Evolutionary conservation across 2,113 vertebrate genomes (phyloP), one percentile per base, ranked within the genome.

Genomic region (Coregonus clupeaformis): DNA sequence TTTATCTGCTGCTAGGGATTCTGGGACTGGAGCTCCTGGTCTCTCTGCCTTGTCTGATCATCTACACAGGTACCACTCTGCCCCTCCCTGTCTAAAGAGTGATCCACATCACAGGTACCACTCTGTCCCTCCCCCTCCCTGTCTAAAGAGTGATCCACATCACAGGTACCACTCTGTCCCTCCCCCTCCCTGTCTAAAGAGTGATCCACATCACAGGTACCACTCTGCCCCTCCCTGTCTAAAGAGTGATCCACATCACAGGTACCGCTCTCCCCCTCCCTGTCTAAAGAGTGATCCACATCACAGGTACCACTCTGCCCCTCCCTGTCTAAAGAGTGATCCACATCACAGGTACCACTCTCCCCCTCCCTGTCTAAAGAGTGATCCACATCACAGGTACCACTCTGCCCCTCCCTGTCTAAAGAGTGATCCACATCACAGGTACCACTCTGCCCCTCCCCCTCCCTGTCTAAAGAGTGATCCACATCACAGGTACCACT

Each of bases 21-120:
- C 87, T 98, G 78, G 89, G 85, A n/a, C 57, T 97, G 90, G 97
- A 99, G 75, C 88, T 98, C 65, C 69, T 97, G 57, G 86, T 94
- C 67, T 91, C 90, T 0, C 36, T 96, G 62, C 89, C 85, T 0
- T 95, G 91, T 73, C 88, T 97, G 59, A 67, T 97, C 70, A 78
- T 90, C 74, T 98, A 98, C 76, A 90, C 94, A 96, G 97, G 97
- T 98, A 90, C 91, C 42, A 63, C 4, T 30, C 60, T 12, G 68
- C 47, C 52, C 27, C 77, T 70, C 86, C 88, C 85, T 69, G 55
- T 29, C 73, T 77, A 74, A 67, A 27, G 55, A 69, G 2, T 49
- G 57, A 76, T 89, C 82, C 81, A 93, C n/a, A n/a, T n/a, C n/a
- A n/a, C 93, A 93, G 93, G 89, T 79, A 36, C 32, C 32, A 6